Conservation (phyloP, 2,113 vertebrate species). For the Pogona vitticeps region DNA sequence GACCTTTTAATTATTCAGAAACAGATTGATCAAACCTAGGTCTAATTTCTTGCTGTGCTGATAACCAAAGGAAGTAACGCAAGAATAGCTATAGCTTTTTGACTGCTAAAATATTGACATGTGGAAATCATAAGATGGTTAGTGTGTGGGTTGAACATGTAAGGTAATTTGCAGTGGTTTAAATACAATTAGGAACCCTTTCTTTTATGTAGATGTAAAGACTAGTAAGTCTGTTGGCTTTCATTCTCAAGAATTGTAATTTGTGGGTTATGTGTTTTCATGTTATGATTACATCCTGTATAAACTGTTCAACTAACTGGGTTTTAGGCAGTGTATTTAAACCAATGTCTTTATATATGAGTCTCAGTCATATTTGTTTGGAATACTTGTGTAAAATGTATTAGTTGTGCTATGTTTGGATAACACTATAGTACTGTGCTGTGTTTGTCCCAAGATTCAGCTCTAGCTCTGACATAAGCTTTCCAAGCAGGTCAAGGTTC, state of each 20-base stretch:
- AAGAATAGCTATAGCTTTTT: conserved; percentile 24
- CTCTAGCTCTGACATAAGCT: background rate
- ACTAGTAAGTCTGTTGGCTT: conserved; percentile 44
- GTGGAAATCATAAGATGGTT: conserved; percentile 31
- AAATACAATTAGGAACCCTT: conserved; percentile 40
- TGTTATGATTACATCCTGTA: conserved; percentile 57
- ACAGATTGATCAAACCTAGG: background rate
- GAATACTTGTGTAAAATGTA: background rate
- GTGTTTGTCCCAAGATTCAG: background rate
- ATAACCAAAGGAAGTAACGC: conserved; percentile 10
- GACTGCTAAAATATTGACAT: background rate
- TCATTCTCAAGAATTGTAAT: conserved; percentile 41
- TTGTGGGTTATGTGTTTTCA: conserved; percentile 51
- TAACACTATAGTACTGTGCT: background rate
- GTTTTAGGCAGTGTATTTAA: conserved; percentile 17
- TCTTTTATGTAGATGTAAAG: conserved; percentile 45
- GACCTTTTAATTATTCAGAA: conserved; percentile 28
- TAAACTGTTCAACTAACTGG: conserved; percentile 58
- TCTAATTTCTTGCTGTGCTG: conserved; percentile 34
- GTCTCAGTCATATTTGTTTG: background rate
- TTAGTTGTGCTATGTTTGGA: background rate
- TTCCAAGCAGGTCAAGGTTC: background rate
- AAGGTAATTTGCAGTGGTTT: conserved; percentile 47
- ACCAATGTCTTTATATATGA: background rate
- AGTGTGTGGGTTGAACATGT: conserved; percentile 24